Evolutionary conservation across 2,888 invertebrate genomes (phyloP).

Genomic region (Eudemis profundana): DNA sequence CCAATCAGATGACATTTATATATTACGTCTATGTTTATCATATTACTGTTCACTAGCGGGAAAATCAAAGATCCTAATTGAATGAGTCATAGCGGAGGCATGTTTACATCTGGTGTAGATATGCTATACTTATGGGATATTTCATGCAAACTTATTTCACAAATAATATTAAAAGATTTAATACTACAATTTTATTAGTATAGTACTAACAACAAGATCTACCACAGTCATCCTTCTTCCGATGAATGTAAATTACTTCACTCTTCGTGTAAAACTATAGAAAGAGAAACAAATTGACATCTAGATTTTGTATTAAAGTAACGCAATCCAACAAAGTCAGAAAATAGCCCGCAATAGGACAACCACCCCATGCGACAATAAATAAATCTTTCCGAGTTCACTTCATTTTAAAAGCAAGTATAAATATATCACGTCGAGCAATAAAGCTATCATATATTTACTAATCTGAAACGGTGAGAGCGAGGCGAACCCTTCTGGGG

Average conservation of each 20-base stretch:
- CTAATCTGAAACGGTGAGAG: conserved; percentile 83
- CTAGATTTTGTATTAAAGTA: conserved; percentile 8
- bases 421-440: conserved; percentile 80
- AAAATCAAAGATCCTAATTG: conserved; percentile 36
- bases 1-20: conserved; percentile 14
- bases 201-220: no score
- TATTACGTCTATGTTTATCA: conserved; percentile 18
- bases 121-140: no score
- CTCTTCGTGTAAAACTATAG: no score
- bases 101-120: conserved; percentile 1
- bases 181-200: no score
- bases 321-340: conserved; percentile 33
- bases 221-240: no score
- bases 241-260: no score
- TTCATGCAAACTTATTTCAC: no score
- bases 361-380: conserved; percentile 45
- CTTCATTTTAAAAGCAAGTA: conserved; percentile 74
- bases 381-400: conserved; percentile 55
- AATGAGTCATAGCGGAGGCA: conserved; percentile 19
- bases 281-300: not conserved
- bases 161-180: no score
- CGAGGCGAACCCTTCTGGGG: conserved; percentile 80
- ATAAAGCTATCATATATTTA: conserved; percentile 86
- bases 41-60: conserved; percentile 23
- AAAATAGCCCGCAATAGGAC: conserved; percentile 46